A percentile compares a stretch with the other conserved stretches of the same genome.
phyloP scores from a whole-genome alignment of 1,140 invertebrate species.

The Rhagoletis pomonella region DNA sequence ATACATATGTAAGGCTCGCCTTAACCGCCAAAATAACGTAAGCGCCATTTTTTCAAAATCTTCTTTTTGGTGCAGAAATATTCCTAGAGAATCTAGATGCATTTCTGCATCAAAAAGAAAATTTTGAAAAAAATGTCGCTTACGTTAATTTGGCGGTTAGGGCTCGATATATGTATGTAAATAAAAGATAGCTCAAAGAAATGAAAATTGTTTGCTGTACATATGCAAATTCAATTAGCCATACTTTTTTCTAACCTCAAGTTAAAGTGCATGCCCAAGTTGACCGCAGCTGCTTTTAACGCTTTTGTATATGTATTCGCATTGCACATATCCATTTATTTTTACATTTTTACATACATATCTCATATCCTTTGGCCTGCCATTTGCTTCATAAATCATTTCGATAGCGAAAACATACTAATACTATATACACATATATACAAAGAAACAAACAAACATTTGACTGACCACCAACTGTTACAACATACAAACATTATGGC shows the following conservation, averaged over 20 bases:
- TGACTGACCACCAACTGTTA: constrained; percentile 16
- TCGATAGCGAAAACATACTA: constrained; percentile 1
- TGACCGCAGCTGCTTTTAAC: neutral
- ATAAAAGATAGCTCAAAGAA: neutral
- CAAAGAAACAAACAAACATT: no score
- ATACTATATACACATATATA: neutral
- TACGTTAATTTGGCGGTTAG: no score
- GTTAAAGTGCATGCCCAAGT: neutral
- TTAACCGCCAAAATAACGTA: no score
- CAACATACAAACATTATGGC: constrained; percentile 41
- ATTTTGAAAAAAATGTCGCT: no score
- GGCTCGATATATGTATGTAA: neutral
- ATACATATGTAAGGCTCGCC: neutral
- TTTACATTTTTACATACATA: neutral
- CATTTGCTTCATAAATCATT: constrained; percentile 33
- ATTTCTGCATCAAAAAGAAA: no score
- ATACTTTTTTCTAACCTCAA: neutral
- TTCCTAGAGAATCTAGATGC: no score
- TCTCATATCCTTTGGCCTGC: neutral
- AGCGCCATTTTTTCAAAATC: no score
- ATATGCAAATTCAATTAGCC: constrained; percentile 7
- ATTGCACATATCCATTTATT: neutral
- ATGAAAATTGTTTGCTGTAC: neutral
- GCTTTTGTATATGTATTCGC: neutral
- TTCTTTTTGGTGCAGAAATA: no score